phyloP scores from a whole-genome alignment of 1,140 invertebrate species.

The Neocloeon triangulifer region DNA sequence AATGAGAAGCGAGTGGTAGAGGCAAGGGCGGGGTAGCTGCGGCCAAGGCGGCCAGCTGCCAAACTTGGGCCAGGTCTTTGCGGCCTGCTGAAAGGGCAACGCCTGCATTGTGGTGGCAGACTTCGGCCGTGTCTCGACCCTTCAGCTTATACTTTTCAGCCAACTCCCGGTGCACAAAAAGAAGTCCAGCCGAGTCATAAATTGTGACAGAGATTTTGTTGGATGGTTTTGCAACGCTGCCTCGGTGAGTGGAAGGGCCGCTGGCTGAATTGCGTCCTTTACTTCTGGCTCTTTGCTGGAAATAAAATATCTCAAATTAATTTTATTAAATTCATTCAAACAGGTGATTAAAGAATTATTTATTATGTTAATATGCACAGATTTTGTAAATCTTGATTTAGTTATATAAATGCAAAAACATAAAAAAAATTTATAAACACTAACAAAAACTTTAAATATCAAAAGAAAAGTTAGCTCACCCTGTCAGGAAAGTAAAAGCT shows the following conservation, averaged over 20 bases:
- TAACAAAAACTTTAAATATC: too few relatives aligned
- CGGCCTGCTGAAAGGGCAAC: slow-evolving; percentile 47
- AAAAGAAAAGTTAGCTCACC: too few relatives aligned
- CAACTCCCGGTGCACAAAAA: slow-evolving; percentile 52
- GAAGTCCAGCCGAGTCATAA: slow-evolving; percentile 54
- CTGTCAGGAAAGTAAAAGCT: slow-evolving; percentile 54
- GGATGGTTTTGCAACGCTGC: slow-evolving; percentile 1
- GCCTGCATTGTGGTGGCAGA: slow-evolving; percentile 61
- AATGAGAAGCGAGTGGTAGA: not conserved
- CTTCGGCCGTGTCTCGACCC: slow-evolving; percentile 27
- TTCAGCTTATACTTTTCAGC: slow-evolving; percentile 61
- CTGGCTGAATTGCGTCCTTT: not conserved
- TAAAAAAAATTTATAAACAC: too few relatives aligned
- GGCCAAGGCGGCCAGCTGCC: slow-evolving; percentile 54
- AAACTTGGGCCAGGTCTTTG: slow-evolving; percentile 62
- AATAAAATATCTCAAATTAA: not conserved
- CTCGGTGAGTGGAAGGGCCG: not conserved
- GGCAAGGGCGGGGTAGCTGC: slow-evolving; percentile 16
- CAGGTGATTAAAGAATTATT: slow-evolving; percentile 13
- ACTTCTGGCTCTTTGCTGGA: slow-evolving; percentile 1
- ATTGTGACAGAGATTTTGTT: slow-evolving; percentile 40
- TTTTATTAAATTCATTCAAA: slow-evolving; percentile 2
- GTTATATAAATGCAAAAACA: too few relatives aligned
- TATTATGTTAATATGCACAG: not conserved
- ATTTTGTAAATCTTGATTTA: too few relatives aligned